Percentiles rank a stretch among this genome's conserved stretches.
Evolutionary conservation across 1,140 invertebrate genomes (phyloP).

Genomic region (Parasteatoda tepidariorum): DNA sequence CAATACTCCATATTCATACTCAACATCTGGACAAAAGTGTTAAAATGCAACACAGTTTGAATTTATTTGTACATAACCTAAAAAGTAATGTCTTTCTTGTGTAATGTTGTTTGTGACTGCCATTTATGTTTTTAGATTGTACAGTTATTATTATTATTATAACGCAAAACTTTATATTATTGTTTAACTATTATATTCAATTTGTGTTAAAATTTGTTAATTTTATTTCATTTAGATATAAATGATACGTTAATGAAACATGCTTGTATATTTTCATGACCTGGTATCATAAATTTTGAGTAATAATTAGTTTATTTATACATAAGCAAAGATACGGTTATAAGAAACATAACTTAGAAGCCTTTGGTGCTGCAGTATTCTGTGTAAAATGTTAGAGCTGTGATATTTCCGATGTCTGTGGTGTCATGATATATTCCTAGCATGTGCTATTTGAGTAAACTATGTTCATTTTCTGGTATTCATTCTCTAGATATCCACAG

Average conservation of each 20-base stretch:
- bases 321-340: constrained; percentile 12
- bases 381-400: constrained; percentile 53
- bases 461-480: too few relatives aligned
- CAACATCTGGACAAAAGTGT: too few relatives aligned
- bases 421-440: constrained; percentile 12
- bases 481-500: too few relatives aligned
- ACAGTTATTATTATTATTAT: background rate
- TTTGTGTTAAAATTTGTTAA: background rate
- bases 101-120: background rate
- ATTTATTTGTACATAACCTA: background rate
- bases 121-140: background rate
- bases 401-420: constrained; percentile 47
- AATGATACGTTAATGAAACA: background rate
- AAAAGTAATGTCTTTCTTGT: background rate
- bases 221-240: background rate
- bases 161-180: background rate
- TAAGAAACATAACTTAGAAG: constrained; percentile 23
- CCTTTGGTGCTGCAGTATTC: constrained; percentile 55
- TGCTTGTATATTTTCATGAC: background rate
- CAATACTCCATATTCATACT: too few relatives aligned
- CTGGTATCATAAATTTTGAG: background rate
- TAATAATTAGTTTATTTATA: constrained; percentile 10
- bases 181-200: background rate
- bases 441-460: too few relatives aligned
- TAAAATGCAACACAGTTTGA: background rate